Evolutionary conservation across 2,797 vertebrate genomes (phyloP), one percentile per base, ranked within the genome.

Genomic region (Tolypeutes matacus): DNA sequence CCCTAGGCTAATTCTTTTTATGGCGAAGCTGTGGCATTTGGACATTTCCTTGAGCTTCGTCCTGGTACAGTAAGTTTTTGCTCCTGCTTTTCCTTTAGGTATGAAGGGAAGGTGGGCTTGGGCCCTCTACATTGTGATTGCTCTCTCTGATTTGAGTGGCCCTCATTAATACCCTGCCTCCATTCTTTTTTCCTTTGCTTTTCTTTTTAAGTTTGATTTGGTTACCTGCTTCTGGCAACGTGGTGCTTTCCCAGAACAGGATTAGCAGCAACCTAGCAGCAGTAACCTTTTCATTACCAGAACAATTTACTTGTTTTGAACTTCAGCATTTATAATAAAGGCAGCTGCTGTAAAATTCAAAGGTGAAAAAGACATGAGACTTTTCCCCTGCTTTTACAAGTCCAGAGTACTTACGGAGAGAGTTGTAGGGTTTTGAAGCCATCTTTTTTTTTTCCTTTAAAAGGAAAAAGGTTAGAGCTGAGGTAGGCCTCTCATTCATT

Each of bases 201-300:
- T 94, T 89, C 76, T 87, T 81, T 94, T 85, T 46, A 60, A 18
- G 36, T 94, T 93, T 62, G 34, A 78, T 86, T 96, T 82, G 73
- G 62, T 94, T 93, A 96, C 89, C 11, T 86, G 88, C 56, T 87
- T 91, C 81, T 76, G 86, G 72, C 49, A 75, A 49, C n/a, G 34
- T 21, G 42, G 49, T 77, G 77, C 58, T 93, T 95, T 91, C 62
- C 46, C 20, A 15, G 89, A 96, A 96, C 93, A 87, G 89, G 94
- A 95, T 94, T 92, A 86, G 80, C 93, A 94, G 86, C 93, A 89
- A 67, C 46, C 14, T 94, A 86, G 86, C 56, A 77, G 39, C 91
- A 78, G 89, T 96, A 92, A 98, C 97, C 88, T 77, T 95, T 96
- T 97, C 92, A 96, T 97, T 97, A 96, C 80, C n/a, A 73, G 75